Base-by-base conservation (phyloP, 53 echinoderm and acorn worm species). In the Patiria pectinifera region DNA sequence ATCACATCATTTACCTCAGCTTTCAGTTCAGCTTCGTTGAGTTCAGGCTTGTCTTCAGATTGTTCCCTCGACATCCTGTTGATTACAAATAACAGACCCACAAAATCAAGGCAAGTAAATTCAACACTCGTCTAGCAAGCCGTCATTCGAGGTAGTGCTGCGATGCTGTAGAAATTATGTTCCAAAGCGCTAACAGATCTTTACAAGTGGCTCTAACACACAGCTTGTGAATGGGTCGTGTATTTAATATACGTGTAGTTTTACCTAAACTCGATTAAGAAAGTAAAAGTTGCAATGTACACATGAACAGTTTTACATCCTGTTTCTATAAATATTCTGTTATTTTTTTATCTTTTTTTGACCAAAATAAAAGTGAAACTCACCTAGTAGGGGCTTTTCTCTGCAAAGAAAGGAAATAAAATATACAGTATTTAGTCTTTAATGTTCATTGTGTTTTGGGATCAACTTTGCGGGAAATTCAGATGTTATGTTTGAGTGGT, bases 21-120 rank as follows among this genome's bases (percentile, higher is more conserved):
- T 86, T 86, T 92, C 7, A 8, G 69, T 70, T 92, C 92, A 11
- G 86, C 92, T 48, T 92, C 92, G 47, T 80, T 69, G 19, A 92
- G 23, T 11, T 92, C 92, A 25, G 21, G 3, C 48, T 92, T 86
- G 44, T 77, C 78, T 48, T 86, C 92, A 9, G 48, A 78, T 10
- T 62, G 19, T 63, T 92, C 89, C 59, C 6, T 43, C n/a, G 86
- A 71, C 24, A 86, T 86, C 26, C 86, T 86, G 45, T 48, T 2
- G 48, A 79, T 15, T 0, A 21, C 3, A 83, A 58, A 83, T 58
- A 77, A 18, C 16, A 78, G 59, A 79, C 11, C 2, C 2, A 24
- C 61, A 59, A 15, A 12, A 59, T 76, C 60, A 6, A 53, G 8
- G 8, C 53, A 8, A 53, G 53, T 8, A 8, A 53, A 53, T 53